Conservation (phyloP, 2,113 vertebrate genomes). For the Climacteris rufus region DNA sequence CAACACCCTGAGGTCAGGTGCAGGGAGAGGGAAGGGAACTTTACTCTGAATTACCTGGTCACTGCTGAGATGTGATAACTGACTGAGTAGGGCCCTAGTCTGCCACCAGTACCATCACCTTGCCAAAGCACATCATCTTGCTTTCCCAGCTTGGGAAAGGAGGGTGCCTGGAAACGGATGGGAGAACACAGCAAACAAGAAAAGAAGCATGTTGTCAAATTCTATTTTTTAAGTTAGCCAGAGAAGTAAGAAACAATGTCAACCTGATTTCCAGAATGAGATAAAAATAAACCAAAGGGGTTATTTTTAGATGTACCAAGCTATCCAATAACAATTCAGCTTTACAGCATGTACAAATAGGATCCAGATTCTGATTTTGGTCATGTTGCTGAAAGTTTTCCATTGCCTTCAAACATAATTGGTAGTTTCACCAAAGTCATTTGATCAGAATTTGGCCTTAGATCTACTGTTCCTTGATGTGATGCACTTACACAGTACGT, state of each 20-base stretch:
- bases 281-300: conserved; percentile 20
- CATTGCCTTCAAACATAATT: background rate
- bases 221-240: background rate
- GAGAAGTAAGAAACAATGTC: conserved; percentile 17
- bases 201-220: background rate
- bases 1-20: background rate
- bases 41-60: background rate
- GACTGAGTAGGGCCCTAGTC: background rate
- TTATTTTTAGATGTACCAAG: conserved; percentile 37
- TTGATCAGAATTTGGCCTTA: background rate
- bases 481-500: background rate
- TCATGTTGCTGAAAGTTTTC: background rate
- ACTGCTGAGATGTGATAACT: background rate
- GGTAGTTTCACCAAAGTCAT: background rate
- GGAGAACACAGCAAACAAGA: background rate
- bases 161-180: background rate
- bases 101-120: background rate
- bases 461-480: background rate
- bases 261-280: conserved; percentile 15
- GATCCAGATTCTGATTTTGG: conserved; percentile 25
- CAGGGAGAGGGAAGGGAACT: background rate
- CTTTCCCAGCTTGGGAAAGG: background rate
- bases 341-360: background rate
- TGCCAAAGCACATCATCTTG: background rate
- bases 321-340: background rate